Evolutionary conservation across 2,888 invertebrate species (phyloP).

Genomic region (Philhelius pedissequus): DNA sequence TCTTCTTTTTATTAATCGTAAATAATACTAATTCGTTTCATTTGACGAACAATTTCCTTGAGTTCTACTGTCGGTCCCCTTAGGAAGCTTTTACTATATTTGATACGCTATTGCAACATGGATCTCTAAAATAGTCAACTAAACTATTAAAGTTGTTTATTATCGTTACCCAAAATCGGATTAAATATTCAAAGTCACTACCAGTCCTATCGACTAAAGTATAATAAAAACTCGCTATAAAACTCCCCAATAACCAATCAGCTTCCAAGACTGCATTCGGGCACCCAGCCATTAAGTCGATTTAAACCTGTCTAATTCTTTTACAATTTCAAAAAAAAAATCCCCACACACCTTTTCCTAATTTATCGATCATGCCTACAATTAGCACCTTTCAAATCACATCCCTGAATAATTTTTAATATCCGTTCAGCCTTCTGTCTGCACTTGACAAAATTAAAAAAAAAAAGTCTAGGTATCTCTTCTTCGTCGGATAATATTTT

Average conservation of each 20-base stretch:
- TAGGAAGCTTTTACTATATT: too few species aligned
- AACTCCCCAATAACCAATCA: too few species aligned
- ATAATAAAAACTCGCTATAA: not conserved
- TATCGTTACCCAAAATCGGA: conserved; percentile 30
- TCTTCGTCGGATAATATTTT: not conserved
- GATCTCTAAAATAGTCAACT: not conserved
- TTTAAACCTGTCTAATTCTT: not conserved
- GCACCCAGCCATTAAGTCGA: not conserved
- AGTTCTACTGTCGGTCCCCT: too few species aligned
- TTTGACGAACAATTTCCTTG: too few species aligned
- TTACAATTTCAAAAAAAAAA: not conserved
- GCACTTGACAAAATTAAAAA: not conserved
- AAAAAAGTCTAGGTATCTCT: not conserved
- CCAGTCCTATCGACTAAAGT: too few species aligned
- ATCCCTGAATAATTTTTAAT: conserved; percentile 19
- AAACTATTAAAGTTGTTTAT: not conserved
- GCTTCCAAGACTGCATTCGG: not conserved
- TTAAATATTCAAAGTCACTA: conserved; percentile 7
- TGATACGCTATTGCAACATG: too few species aligned
- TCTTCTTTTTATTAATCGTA: too few species aligned
- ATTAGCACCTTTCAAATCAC: conserved; percentile 33
- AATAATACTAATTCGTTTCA: too few species aligned
- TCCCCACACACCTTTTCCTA: not conserved
- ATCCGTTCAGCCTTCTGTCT: not conserved
- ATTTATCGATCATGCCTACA: conserved; percentile 51